Evolutionary conservation across 37 sponge, comb jelly and placozoan species (phyloP), one percentile per base, ranked within the genome.

Genomic region (Beroe forskalii): DNA sequence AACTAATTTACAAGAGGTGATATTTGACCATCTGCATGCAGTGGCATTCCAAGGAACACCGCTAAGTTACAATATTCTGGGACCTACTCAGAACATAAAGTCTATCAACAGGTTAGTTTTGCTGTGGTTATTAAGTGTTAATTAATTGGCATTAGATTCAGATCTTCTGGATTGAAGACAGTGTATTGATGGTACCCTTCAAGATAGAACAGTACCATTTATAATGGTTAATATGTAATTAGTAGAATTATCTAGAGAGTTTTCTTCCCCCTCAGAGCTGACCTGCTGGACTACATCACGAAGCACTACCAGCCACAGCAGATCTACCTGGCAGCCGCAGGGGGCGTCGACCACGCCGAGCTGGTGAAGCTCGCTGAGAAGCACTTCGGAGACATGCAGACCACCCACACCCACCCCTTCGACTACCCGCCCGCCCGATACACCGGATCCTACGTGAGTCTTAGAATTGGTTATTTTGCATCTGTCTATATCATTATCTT

Each of bases 1-100:
- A 36, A 94, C 92, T 20, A 93, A 95, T 42, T 92, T 95, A 35
- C 95, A 97, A 48, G 97, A 97, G 76, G 97, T 97, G 62, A 41
- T 95, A 19, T 97, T 97, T 76, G 97, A 97, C 90, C 93, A 97
- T 39, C 93, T 97, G 41, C 97, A 97, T 86, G 64, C 95, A 43
- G 76, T 93, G 6, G 96, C 97, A 38, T 97, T 93, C 91, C 96
- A 97, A 76, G 96, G 95, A 62, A 97, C 96, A 32, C 94, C 95
- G 17, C 93, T 97, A 4, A 92, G 93, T 0, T 69, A 48, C 91
- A 97, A 95, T 69, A 97, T 97, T 20, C 93, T 97, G 3, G 97
- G 97, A 33, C 96, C 97, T 0, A 95, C 94, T 19, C 90, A 94
- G 63, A 97, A 97, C 60, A 97, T 97, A 90, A 91, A 92, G 90